These are phyloP conservation scores for Coilia nasus DNA, from an alignment of 2,797 vertebrate species.

Conservation along the genomic window DNA sequence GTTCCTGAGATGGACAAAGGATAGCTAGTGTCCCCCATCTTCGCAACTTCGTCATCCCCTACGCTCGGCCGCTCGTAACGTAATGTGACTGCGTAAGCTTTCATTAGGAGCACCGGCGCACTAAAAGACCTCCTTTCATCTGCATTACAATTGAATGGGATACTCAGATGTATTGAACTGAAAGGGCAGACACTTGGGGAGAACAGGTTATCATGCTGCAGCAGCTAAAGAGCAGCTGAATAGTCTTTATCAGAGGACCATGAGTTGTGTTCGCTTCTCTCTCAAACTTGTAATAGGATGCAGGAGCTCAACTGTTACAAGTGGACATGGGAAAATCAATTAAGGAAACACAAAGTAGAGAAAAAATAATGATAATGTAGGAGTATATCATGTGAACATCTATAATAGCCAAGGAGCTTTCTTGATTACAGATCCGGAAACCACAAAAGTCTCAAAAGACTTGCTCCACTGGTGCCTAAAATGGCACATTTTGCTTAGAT, in stretches of 20 bases:
- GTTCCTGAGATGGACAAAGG: constrained; percentile 5
- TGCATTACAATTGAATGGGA: not conserved
- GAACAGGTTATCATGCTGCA: not conserved
- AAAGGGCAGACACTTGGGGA: not conserved
- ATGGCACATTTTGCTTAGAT: not conserved
- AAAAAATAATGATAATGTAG: not conserved
- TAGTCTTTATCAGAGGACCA: not conserved
- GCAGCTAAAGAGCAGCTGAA: not conserved
- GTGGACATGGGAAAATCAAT: not conserved
- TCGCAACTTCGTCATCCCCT: not conserved
- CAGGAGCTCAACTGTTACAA: not conserved
- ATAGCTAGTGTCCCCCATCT: not conserved
- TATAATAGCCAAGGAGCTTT: not conserved
- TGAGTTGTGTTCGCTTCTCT: not conserved
- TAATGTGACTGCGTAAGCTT: not conserved
- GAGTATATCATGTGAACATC: not conserved
- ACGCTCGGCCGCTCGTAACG: not conserved
- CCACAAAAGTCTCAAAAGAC: not conserved
- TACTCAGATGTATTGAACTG: not conserved
- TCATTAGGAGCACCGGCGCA: not conserved
- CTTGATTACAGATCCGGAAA: not conserved
- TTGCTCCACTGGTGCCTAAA: not conserved
- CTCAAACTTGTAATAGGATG: not conserved
- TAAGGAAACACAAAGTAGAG: not conserved
- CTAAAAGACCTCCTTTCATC: not conserved